These are phyloP conservation scores for Upupa epops DNA, from an alignment of 2,113 vertebrate species.

Conservation along the genomic window DNA sequence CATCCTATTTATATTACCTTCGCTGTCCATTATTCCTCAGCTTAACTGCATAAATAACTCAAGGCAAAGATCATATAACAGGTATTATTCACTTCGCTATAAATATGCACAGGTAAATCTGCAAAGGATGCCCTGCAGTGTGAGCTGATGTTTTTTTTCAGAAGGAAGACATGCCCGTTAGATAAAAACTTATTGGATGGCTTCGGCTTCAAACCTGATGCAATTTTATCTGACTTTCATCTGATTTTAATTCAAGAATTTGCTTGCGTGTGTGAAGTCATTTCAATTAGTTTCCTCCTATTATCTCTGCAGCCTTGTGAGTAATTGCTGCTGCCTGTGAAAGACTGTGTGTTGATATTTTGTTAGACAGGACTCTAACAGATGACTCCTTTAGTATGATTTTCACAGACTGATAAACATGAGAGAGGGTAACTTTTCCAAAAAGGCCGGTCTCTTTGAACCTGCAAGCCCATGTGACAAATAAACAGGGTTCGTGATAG, in stretches of 20 bases:
- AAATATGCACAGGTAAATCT: background rate
- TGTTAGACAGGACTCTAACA: conserved; percentile 22
- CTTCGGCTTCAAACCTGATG: background rate
- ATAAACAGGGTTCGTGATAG: conserved; percentile 30
- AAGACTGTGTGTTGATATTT: conserved; percentile 27
- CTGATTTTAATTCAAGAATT: conserved; percentile 49
- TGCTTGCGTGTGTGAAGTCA: background rate
- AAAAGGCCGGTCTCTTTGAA: conserved; percentile 11
- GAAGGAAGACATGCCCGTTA: background rate
- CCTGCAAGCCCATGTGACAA: background rate
- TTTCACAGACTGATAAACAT: background rate
- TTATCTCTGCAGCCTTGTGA: conserved; percentile 20
- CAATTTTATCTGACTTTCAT: conserved; percentile 4
- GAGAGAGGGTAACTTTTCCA: conserved; percentile 30
- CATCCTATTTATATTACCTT: background rate
- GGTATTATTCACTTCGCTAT: background rate
- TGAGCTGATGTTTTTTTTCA: background rate
- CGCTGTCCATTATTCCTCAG: background rate
- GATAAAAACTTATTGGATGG: background rate
- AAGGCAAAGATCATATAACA: background rate
- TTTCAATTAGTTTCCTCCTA: conserved; percentile 34
- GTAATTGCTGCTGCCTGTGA: conserved; percentile 10
- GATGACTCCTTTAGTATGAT: conserved; percentile 32
- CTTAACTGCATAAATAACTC: background rate
- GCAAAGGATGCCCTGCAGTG: background rate